Evolutionary conservation across 2,113 vertebrate genomes (phyloP).

Genomic region (Apodemus speciosus): DNA sequence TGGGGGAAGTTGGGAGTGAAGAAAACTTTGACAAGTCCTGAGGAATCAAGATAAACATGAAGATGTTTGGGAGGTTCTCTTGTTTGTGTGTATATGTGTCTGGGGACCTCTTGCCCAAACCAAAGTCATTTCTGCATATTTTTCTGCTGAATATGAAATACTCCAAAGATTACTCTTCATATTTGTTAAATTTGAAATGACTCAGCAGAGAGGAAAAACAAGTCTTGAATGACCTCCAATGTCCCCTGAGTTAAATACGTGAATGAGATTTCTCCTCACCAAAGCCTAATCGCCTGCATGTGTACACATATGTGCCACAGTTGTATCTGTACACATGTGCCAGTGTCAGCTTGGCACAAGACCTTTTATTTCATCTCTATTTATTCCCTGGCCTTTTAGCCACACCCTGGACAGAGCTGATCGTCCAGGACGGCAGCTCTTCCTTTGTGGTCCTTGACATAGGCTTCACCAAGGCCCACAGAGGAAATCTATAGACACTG

Average conservation of each 20-base stretch:
- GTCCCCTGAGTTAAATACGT: background rate
- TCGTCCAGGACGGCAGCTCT: background rate
- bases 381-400: background rate
- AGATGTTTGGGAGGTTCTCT: background rate
- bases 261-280: background rate
- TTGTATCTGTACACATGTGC: accelerated
- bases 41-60: background rate
- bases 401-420: background rate
- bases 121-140: conserved; percentile 62
- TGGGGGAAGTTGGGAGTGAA: background rate
- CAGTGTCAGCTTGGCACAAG: background rate
- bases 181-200: conserved; percentile 66
- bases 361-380: background rate
- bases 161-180: conserved; percentile 40
- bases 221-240: background rate
- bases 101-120: conserved; percentile 50
- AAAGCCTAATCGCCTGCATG: background rate
- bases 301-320: background rate
- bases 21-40: background rate
- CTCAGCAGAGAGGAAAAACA: conserved; percentile 64
- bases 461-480: background rate
- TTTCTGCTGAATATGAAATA: conserved; percentile 64
- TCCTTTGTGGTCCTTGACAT: background rate
- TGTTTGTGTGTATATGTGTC: background rate
- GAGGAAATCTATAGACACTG: background rate